phyloP scores from a whole-genome alignment of 1,140 invertebrate genomes.

The Nixonia krombeini region DNA sequence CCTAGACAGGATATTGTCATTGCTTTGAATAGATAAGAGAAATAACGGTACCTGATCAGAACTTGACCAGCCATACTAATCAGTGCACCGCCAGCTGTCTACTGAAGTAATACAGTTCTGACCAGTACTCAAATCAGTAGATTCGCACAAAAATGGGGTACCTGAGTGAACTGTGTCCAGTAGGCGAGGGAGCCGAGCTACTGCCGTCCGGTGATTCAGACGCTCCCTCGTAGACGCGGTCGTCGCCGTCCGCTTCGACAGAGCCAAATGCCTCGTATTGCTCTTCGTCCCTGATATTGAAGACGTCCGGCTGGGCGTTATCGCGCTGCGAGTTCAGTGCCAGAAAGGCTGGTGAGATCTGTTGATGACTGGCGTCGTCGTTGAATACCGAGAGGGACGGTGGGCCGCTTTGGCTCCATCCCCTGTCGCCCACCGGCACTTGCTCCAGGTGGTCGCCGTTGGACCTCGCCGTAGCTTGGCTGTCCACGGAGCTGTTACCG shows the following conservation, averaged over 20 bases:
- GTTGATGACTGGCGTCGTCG: slow-evolving; percentile 49
- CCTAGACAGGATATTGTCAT: no score
- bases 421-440: slow-evolving; percentile 17
- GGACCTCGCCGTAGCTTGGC: slow-evolving; percentile 2
- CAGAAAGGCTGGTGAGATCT: slow-evolving; percentile 15
- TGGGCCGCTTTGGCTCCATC: slow-evolving; percentile 57
- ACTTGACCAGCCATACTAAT: no score
- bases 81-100: no score
- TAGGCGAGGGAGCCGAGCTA: slow-evolving; percentile 65
- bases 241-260: slow-evolving; percentile 53
- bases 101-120: no score
- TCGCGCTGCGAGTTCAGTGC: slow-evolving; percentile 43
- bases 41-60: no score
- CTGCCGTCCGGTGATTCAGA: slow-evolving; percentile 61
- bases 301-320: slow-evolving; percentile 19
- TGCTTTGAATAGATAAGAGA: no score
- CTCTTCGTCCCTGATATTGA: slow-evolving; percentile 55
- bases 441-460: slow-evolving; percentile 23
- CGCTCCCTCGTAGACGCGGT: slow-evolving; percentile 49
- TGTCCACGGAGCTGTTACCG: not conserved
- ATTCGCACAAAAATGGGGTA: no score
- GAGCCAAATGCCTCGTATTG: slow-evolving; percentile 66
- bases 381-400: slow-evolving; percentile 53
- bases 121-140: no score
- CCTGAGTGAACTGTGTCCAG: slow-evolving; percentile 55